phyloP scores from a whole-genome alignment of 92 coral and sea anemone species.

The Blastomussa wellsi region DNA sequence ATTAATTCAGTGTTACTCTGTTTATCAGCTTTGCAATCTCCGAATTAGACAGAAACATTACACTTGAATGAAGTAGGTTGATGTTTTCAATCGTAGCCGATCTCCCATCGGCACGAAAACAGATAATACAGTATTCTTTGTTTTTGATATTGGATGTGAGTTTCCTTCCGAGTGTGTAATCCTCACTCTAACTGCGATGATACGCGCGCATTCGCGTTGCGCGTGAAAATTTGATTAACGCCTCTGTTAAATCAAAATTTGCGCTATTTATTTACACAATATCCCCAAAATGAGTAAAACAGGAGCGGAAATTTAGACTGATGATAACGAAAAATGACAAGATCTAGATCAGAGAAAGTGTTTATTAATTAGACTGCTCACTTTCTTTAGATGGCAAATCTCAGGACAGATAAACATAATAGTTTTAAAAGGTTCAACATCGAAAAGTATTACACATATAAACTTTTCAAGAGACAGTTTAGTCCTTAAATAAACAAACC shows the following conservation, averaged over 20 bases:
- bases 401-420: conserved; percentile 46
- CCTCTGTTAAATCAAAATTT: conserved; percentile 11
- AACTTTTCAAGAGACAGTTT: conserved; percentile 1
- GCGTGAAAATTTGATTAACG: conserved; percentile 32
- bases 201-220: background rate
- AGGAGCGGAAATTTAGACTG: conserved; percentile 21
- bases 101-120: conserved; percentile 35
- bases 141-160: background rate
- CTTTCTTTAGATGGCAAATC: conserved; percentile 37
- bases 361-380: conserved; percentile 41
- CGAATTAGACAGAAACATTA: conserved; percentile 51
- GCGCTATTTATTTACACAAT: conserved; percentile 1
- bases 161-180: background rate
- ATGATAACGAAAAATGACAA: conserved; percentile 39
- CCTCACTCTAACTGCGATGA: background rate
- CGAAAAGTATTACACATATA: background rate
- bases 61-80: conserved; percentile 33
- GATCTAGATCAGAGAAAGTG: conserved; percentile 46
- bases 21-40: conserved; percentile 43
- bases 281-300: conserved; percentile 4
- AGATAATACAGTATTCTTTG: conserved; percentile 18
- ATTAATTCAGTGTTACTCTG: conserved; percentile 19
- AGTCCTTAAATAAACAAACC: conserved; percentile 29
- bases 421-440: conserved; percentile 38
- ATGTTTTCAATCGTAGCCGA: conserved; percentile 24